These are phyloP conservation scores for Zeugodacus cucurbitae DNA, from an alignment of 1,140 invertebrate genomes.

Conservation along the genomic window DNA sequence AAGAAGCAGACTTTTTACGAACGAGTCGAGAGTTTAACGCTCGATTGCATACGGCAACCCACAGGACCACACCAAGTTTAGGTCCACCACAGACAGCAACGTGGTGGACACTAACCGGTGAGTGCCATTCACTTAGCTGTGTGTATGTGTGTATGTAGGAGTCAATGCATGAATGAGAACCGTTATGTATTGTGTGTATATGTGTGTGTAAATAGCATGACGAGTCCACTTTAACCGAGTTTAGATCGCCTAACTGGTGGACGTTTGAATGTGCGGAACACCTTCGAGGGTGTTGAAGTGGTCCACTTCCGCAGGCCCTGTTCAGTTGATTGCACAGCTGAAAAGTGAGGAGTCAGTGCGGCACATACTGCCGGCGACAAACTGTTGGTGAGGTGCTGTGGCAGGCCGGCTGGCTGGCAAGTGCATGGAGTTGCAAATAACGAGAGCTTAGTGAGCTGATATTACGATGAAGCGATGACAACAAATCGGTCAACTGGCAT, in stretches of 20 bases:
- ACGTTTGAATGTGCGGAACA: neutral
- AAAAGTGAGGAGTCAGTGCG: constrained; percentile 10
- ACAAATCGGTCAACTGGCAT: constrained; percentile 45
- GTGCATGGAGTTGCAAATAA: constrained; percentile 37
- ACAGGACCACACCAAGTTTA: neutral
- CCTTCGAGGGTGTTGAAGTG: constrained; percentile 7
- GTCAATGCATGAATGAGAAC: neutral
- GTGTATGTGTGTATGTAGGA: neutral
- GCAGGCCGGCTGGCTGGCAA: neutral
- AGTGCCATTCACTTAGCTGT: neutral
- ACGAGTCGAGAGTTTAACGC: constrained; percentile 22
- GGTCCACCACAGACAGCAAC: neutral
- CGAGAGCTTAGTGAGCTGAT: constrained; percentile 25
- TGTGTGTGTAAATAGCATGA: neutral
- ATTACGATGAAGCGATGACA: constrained; percentile 32
- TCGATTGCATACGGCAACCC: constrained; percentile 16
- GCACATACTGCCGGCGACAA: neutral
- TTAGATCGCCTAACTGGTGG: neutral
- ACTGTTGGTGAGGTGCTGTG: neutral
- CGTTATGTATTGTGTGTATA: neutral
- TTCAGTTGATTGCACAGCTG: constrained; percentile 26
- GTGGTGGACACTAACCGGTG: neutral
- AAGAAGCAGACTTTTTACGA: neutral
- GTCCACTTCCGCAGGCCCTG: neutral
- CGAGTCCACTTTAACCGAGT: neutral